A percentile compares a stretch with the other conserved stretches of the same genome.
Conservation (phyloP, 2,113 vertebrate genomes). For the Plestiodon gilberti region DNA sequence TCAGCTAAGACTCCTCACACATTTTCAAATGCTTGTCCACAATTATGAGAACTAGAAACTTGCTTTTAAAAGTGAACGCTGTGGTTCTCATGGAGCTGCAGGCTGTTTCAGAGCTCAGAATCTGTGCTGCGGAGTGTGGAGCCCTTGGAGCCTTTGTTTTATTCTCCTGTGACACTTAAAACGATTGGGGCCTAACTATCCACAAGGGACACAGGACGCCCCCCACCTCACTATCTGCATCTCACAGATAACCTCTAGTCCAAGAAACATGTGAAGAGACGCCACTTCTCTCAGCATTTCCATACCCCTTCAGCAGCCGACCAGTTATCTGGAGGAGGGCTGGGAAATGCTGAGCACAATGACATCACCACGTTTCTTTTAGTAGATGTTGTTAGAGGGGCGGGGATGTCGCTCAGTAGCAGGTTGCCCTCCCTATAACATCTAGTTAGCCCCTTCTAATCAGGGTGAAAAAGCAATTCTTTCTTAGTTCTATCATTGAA, state of each 20-base stretch:
- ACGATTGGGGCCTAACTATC: neutral
- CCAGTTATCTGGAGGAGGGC: neutral
- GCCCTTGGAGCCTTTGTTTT: neutral
- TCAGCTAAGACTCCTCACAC: neutral
- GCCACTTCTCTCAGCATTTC: neutral
- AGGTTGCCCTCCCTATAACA: too few species aligned
- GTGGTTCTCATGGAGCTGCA: neutral
- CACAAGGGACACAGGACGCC: neutral
- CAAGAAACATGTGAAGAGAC: neutral
- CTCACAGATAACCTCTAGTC: neutral
- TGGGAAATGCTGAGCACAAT: neutral
- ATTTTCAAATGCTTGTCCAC: too few species aligned
- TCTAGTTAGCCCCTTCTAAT: neutral
- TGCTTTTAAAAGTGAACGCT: neutral
- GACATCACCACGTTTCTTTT: neutral
- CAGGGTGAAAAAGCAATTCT: too few species aligned
- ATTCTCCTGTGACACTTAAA: neutral
- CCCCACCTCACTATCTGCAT: neutral
- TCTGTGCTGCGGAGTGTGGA: too few species aligned
- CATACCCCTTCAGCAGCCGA: neutral
- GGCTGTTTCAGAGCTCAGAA: neutral
- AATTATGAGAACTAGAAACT: neutral
- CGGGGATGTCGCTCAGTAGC: neutral
- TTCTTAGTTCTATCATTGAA: too few species aligned
- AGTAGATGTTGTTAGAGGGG: too few species aligned